Evolutionary conservation across 2,113 vertebrate genomes (phyloP).

Genomic region (Phasianus colchicus): DNA sequence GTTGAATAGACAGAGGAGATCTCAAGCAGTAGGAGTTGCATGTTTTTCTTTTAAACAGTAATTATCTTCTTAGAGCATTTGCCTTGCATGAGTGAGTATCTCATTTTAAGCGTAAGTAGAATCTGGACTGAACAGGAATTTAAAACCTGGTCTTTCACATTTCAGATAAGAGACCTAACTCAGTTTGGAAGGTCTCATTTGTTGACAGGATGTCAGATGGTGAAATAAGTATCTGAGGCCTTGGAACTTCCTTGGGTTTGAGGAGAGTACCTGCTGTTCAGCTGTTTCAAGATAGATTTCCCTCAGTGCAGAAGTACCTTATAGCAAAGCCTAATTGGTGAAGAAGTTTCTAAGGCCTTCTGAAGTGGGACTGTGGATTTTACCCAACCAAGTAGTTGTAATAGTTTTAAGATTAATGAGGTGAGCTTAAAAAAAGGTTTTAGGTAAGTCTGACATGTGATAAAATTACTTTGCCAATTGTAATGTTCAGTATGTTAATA

Average conservation of each 20-base stretch:
- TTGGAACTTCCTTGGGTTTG: not conserved
- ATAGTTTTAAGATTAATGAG: not conserved
- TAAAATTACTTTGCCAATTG: not conserved
- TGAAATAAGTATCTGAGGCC: not conserved
- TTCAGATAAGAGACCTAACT: not conserved
- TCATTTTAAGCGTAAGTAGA: not conserved
- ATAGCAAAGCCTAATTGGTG: not conserved
- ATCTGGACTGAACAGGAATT: not conserved
- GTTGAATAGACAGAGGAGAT: not conserved
- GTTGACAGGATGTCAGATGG: not conserved
- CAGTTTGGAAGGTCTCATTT: not conserved
- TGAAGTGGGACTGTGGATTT: not conserved
- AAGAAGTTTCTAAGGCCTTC: not conserved
- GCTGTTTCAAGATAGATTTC: not conserved
- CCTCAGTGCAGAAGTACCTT: not conserved
- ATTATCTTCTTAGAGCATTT: not conserved
- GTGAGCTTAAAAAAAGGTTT: not conserved
- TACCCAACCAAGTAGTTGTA: not conserved
- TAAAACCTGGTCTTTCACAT: not conserved
- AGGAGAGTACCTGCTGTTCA: not conserved
- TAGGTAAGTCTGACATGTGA: not conserved
- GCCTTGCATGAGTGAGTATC: not conserved
- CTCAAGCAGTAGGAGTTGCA: not conserved
- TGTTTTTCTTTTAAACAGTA: not conserved
- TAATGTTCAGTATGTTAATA: not conserved